Percentiles rank a stretch among this genome's conserved stretches.
These are phyloP conservation scores for Tapirus indicus DNA, from an alignment of 2,797 vertebrate species.

Conservation along the genomic window DNA sequence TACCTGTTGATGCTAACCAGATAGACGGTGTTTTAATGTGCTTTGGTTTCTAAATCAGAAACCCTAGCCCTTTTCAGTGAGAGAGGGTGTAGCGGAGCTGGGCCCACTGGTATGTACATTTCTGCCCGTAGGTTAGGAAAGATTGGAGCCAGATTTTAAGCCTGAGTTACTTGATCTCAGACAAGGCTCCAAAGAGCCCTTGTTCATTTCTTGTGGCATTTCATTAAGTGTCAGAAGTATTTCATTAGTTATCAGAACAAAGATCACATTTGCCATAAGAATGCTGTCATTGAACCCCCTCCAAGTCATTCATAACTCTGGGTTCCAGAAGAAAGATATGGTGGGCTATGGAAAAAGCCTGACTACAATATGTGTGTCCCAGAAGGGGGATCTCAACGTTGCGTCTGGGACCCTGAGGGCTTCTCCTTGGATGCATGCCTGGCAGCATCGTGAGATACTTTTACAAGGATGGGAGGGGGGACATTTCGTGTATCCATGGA, in stretches of 20 bases:
- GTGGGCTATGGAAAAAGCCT: constrained; percentile 45
- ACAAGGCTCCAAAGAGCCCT: constrained; percentile 72
- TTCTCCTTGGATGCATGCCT: not conserved
- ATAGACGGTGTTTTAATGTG: constrained; percentile 51
- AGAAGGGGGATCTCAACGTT: constrained; percentile 23
- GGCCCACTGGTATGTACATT: constrained; percentile 3
- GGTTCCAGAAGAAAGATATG: constrained; percentile 57
- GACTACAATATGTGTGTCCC: constrained; percentile 63
- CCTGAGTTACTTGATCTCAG: constrained; percentile 73
- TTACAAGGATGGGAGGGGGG: not conserved
- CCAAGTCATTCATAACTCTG: constrained; percentile 73
- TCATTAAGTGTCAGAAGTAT: constrained; percentile 82
- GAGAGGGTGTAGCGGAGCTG: not conserved
- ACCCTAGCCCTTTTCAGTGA: constrained; percentile 36
- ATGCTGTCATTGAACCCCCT: constrained; percentile 69
- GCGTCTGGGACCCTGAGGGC: constrained; percentile 2
- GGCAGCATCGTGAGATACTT: not conserved
- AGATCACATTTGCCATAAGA: constrained; percentile 72
- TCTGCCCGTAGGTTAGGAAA: constrained; percentile 77
- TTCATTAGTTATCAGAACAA: constrained; percentile 81
- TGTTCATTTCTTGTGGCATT: constrained; percentile 76
- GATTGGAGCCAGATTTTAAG: constrained; percentile 77
- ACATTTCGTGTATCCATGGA: not conserved
- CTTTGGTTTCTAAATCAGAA: constrained; percentile 66
- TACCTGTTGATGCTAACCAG: constrained; percentile 70